Evolutionary conservation across 2,113 vertebrate genomes (phyloP).

Genomic region (Grammomys dolichurus): DNA sequence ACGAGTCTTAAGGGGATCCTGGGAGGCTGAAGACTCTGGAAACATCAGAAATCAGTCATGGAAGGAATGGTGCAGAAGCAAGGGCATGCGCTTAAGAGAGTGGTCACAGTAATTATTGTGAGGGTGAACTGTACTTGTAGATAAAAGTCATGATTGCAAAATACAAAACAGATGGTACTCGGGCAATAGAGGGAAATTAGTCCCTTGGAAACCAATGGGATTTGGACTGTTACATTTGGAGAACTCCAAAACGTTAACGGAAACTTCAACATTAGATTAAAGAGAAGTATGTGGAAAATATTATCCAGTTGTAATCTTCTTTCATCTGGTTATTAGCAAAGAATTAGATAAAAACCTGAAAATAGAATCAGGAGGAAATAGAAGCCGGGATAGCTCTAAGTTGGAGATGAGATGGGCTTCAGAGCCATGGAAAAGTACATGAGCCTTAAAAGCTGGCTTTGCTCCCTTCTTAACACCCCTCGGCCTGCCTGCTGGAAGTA

Average conservation of each 20-base stretch:
- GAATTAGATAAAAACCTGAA: constrained; percentile 63
- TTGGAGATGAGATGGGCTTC: constrained; percentile 51
- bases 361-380: constrained; percentile 54
- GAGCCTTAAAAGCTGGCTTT: constrained; percentile 5
- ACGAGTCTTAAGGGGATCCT: constrained; percentile 62
- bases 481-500: not conserved
- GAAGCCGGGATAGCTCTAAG: not conserved
- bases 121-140: constrained; percentile 70
- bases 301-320: constrained; percentile 62
- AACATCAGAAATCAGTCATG: constrained; percentile 62
- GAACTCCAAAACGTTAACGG: constrained; percentile 62
- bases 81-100: constrained; percentile 61
- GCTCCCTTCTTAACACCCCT: not conserved
- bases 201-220: constrained; percentile 60
- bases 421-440: constrained; percentile 17
- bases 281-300: constrained; percentile 72
- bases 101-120: constrained; percentile 74
- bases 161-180: constrained; percentile 75
- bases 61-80: constrained; percentile 62
- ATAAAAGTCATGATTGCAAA: constrained; percentile 77
- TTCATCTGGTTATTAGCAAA: constrained; percentile 64
- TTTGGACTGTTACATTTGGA: constrained; percentile 70
- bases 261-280: constrained; percentile 71
- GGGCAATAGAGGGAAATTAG: constrained; percentile 57
- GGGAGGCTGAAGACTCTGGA: constrained; percentile 58